Percentiles rank a stretch among this genome's conserved stretches.
These are phyloP conservation scores for Paratilapia polleni DNA, from an alignment of 2,113 vertebrate genomes.

Conservation along the genomic window DNA sequence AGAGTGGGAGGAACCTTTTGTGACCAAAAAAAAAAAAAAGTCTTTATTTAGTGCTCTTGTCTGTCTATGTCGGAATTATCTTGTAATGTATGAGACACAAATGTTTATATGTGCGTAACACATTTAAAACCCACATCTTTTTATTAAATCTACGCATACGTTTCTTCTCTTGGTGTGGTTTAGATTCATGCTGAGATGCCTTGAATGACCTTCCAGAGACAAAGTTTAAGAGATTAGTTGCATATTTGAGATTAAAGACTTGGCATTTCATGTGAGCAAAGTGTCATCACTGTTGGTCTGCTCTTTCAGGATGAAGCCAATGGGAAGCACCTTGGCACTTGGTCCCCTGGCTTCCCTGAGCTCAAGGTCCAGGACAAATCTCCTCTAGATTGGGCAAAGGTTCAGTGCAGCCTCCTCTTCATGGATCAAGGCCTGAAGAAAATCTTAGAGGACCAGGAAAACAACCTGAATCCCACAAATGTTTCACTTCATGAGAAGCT, in stretches of 20 bases:
- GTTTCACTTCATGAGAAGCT: not conserved
- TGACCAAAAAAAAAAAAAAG: not conserved
- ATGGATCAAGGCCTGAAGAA: slow-evolving; percentile 34
- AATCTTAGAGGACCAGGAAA: slow-evolving; percentile 37
- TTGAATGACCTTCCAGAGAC: not conserved
- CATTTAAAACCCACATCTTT: not conserved
- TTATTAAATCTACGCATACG: not conserved
- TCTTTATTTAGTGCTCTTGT: not conserved
- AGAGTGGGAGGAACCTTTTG: not conserved
- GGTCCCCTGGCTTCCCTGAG: slow-evolving; percentile 43
- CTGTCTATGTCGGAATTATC: not conserved
- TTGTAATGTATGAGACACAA: not conserved
- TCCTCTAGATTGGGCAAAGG: not conserved
- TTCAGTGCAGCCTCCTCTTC: slow-evolving; percentile 61
- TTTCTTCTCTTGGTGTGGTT: not conserved
- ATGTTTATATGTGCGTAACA: not conserved
- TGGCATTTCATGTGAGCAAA: not conserved
- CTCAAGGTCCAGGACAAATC: slow-evolving; percentile 20
- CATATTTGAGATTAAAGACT: not conserved
- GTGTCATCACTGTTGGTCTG: not conserved
- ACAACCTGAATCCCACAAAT: not conserved
- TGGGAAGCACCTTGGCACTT: slow-evolving; percentile 10
- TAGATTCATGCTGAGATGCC: not conserved
- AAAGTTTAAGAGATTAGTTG: not conserved
- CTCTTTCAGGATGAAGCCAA: slow-evolving; percentile 51